Conservation (phyloP, 2,888 invertebrate species). For the Hetaerina titia region DNA sequence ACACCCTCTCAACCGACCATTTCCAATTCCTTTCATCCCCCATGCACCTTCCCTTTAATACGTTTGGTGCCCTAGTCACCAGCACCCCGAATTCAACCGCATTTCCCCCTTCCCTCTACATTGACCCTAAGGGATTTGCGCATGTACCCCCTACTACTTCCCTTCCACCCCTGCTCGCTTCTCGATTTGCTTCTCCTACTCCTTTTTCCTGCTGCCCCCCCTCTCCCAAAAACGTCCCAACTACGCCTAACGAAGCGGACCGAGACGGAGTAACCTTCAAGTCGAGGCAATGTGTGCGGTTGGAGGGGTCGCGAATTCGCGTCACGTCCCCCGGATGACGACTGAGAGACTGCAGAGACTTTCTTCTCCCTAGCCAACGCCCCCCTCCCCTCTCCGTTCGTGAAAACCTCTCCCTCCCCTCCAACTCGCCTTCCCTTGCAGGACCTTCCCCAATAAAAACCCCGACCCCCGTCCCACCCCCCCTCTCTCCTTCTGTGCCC, state of each 20-base stretch:
- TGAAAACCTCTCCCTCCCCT: too few species aligned
- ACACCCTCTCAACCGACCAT: neutral
- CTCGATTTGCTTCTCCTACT: neutral
- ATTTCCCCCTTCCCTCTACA: neutral
- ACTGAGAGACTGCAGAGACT: neutral
- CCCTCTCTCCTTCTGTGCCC: too few species aligned
- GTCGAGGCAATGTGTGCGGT: neutral
- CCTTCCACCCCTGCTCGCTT: neutral
- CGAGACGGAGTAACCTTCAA: neutral
- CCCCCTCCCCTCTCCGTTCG: neutral
- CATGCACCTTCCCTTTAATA: neutral
- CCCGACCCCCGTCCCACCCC: too few species aligned
- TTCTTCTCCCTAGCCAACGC: neutral
- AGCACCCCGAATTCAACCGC: neutral
- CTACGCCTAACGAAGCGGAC: constrained; percentile 34
- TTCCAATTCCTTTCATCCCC: constrained; percentile 3
- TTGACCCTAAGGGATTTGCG: neutral
- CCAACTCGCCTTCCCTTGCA: too few species aligned
- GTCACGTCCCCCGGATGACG: neutral
- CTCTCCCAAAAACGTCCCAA: neutral
- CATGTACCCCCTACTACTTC: neutral
- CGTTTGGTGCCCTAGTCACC: neutral
- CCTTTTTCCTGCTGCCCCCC: neutral
- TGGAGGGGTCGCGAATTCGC: neutral
- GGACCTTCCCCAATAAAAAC: neutral